Conservation (phyloP, 2,888 invertebrate genomes). For the Heliconius hortense region DNA sequence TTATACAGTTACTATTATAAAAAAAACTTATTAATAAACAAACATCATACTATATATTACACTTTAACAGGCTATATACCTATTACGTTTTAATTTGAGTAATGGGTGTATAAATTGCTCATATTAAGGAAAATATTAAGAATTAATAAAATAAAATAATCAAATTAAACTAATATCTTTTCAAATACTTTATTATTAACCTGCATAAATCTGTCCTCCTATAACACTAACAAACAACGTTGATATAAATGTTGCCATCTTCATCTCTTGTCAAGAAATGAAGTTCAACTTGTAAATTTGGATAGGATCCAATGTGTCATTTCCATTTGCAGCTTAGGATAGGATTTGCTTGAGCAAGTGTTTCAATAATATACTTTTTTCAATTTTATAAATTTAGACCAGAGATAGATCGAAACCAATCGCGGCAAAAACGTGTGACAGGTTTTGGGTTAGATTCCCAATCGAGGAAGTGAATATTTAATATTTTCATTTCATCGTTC, state of each 20-base stretch:
- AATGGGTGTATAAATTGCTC: background rate
- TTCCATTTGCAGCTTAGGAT: constrained; percentile 19
- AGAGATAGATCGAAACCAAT: no score
- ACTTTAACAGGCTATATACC: no score
- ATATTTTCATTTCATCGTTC: no score
- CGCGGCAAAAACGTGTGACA: no score
- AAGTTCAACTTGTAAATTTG: constrained; percentile 36
- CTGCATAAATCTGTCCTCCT: constrained; percentile 33
- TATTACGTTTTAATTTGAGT: background rate
- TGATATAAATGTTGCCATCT: constrained; percentile 35
- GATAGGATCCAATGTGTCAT: constrained; percentile 36
- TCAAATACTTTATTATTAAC: constrained; percentile 28
- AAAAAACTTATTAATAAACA: background rate
- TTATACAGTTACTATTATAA: background rate
- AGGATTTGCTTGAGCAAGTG: constrained; percentile 7
- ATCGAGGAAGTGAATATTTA: no score
- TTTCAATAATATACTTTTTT: constrained; percentile 7
- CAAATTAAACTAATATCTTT: constrained; percentile 21
- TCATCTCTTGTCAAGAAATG: constrained; percentile 31
- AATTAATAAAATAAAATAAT: constrained; percentile 1
- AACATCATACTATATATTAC: background rate
- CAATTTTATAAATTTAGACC: no score
- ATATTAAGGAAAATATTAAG: background rate
- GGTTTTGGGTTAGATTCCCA: no score
- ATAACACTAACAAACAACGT: constrained; percentile 30